phyloP scores from a whole-genome alignment of 2,113 vertebrate species.

The Casuarius casuarius region DNA sequence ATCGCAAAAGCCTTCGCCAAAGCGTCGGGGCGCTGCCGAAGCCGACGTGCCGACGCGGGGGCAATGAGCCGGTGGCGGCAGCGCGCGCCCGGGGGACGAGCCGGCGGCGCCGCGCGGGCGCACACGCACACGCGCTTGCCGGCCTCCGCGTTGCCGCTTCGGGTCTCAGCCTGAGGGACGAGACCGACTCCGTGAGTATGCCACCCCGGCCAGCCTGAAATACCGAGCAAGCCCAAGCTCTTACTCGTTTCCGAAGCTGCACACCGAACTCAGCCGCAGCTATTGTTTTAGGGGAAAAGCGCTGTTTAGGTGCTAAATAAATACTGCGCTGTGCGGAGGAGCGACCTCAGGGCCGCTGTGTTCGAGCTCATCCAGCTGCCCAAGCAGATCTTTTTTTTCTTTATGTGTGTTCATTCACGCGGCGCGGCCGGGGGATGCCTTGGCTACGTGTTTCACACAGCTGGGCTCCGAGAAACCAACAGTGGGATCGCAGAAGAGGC shows the following conservation, averaged over 20 bases:
- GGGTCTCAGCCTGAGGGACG: conserved; percentile 29
- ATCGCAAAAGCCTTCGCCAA: conserved; percentile 26
- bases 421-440: background rate
- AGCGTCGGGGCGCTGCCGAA: background rate
- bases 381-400: background rate
- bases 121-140: background rate
- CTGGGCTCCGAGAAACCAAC: background rate
- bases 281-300: background rate
- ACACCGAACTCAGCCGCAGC: background rate
- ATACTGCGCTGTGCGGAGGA: fast-evolving
- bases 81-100: background rate
- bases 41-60: background rate
- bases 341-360: background rate
- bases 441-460: fast-evolving
- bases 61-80: background rate
- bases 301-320: background rate
- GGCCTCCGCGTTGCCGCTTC: background rate
- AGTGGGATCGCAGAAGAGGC: background rate
- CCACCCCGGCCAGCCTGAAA: background rate
- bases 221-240: background rate
- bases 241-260: background rate
- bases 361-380: background rate
- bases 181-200: background rate
- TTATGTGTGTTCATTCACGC: background rate
- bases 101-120: background rate